Base-by-base conservation (phyloP, 2,797 vertebrate species). In the Helarctos malayanus region DNA sequence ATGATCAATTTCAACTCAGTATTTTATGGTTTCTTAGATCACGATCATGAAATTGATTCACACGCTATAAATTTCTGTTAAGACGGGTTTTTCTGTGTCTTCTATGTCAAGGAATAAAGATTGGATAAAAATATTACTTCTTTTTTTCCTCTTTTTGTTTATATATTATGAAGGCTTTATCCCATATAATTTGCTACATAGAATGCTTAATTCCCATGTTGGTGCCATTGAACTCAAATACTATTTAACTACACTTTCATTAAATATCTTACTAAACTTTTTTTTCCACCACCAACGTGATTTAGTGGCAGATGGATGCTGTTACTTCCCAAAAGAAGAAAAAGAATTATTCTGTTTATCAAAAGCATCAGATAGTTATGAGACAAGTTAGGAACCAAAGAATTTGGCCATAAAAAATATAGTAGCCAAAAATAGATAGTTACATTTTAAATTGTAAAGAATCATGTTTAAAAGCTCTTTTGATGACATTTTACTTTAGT, bases 311-410 rank as follows among this genome's bases (percentile, higher is more conserved):
- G 41, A 69, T 83, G 35, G 96, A 52, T 82, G 32, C 57, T 65
- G 59, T 15, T 68, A 85, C 3, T 89, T 95, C 83, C 25, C 29
- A 68, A 95, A 94, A 87, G 18, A 76, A 96, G 23, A 75, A 91
- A 91, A 86, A 91, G 45, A 75, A 45, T 29, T 16, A 86, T 21
- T 73, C 27, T 83, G 5, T 49, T 89, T 73, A 41, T 52, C 9
- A 27, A 92, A 76, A 80, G 3, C 38, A 73, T 38, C 96, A 12
- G 71, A 78, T 52, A 45, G 3, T 52, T 69, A 68, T 23, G 41
- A 86, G 15, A 32, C 19, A 94, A 83, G 29, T 69, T 69, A 65
- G 83, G 63, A 94, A 90, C 45, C 14, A 56, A 96, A 86, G 29
- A 95, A 80, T 92, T 96, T 90, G 56, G 49, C 14, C 63, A 47